Conservation (phyloP, 2,888 invertebrate species). For the Theretra japonica region DNA sequence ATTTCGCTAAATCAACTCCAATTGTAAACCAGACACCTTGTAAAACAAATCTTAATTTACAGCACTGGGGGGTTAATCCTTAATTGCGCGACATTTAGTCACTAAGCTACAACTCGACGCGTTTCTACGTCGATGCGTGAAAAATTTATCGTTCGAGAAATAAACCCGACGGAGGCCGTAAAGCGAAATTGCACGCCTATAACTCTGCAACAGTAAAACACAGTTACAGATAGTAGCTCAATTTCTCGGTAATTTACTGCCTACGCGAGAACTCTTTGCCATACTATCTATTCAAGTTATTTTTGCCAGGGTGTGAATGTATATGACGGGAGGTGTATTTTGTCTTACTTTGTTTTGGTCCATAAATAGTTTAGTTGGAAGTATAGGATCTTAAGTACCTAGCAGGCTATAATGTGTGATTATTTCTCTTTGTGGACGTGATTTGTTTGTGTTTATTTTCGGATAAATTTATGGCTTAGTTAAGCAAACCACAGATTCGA, state of each 20-base stretch:
- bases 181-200: conserved; percentile 33
- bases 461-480: no score
- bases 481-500: no score
- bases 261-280: neutral
- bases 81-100: conserved; percentile 14
- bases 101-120: conserved; percentile 4
- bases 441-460: no score
- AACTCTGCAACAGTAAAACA: conserved; percentile 28
- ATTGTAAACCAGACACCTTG: no score
- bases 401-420: neutral
- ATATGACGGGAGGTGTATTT: neutral
- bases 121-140: conserved; percentile 30
- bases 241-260: conserved; percentile 23
- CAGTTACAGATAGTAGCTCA: conserved; percentile 25
- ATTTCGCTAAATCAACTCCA: neutral
- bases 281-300: conserved; percentile 10
- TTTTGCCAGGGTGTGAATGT: neutral
- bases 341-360: neutral
- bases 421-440: no score
- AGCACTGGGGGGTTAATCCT: neutral
- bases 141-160: conserved; percentile 31
- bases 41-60: neutral
- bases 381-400: no score
- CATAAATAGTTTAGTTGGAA: neutral
- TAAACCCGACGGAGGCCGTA: conserved; percentile 31